Percentiles rank a stretch among this genome's conserved stretches.
Conservation (phyloP, 2,888 invertebrate genomes). For the Spatulosminthurus flaviceps region DNA sequence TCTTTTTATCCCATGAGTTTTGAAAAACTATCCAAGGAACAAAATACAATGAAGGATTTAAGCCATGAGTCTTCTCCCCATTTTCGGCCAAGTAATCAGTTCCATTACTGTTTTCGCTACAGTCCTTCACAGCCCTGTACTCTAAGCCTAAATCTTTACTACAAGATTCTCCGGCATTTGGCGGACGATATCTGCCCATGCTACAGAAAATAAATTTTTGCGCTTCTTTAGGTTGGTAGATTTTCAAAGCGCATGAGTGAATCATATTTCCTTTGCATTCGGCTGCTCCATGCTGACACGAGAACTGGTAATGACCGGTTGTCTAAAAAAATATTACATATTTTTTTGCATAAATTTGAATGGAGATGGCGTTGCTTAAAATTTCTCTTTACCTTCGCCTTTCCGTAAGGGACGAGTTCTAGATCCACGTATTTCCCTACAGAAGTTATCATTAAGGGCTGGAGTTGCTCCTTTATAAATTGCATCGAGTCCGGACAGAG, state of each 20-base stretch:
- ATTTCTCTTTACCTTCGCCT: conserved; percentile 79
- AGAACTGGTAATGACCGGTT: conserved; percentile 68
- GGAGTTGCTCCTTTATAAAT: conserved; percentile 79
- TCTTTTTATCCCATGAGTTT: conserved; percentile 45
- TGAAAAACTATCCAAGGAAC: conserved; percentile 75
- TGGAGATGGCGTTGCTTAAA: too few species aligned
- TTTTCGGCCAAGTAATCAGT: conserved; percentile 76
- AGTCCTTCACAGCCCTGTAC: conserved; percentile 74
- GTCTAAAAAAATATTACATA: conserved; percentile 1
- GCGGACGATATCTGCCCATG: conserved; percentile 56
- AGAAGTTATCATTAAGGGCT: conserved; percentile 74
- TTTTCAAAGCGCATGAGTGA: conserved; percentile 60
- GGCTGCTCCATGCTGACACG: conserved; percentile 80
- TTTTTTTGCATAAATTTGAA: conserved; percentile 54
- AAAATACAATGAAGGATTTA: conserved; percentile 75
- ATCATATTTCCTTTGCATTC: conserved; percentile 83
- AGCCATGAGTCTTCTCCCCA: conserved; percentile 79
- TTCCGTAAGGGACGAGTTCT: conserved; percentile 83
- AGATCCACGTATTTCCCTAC: conserved; percentile 72
- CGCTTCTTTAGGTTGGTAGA: conserved; percentile 47
- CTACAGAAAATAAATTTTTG: conserved; percentile 59
- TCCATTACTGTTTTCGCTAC: conserved; percentile 74
- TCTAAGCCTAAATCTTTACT: conserved; percentile 73
- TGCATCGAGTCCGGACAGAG: conserved; percentile 86
- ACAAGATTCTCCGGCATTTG: conserved; percentile 67